Base-by-base conservation (phyloP, 2,113 vertebrate species). In the Cricetomys ansorgei region DNA sequence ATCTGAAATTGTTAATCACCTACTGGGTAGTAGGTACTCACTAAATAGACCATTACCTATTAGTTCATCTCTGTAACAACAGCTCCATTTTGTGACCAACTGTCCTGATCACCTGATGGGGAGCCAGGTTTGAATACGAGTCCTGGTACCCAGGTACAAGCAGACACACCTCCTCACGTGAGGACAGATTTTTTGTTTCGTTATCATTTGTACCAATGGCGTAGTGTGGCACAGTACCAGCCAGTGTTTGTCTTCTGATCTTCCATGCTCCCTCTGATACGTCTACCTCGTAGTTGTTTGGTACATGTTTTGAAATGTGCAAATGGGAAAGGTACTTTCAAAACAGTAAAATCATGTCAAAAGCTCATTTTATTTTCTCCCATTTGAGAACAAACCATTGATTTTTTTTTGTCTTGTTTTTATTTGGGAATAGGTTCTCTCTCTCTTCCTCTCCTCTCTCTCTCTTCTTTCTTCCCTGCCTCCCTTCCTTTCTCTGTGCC, bases 361-460 rank as follows among this genome's bases (percentile, higher is more conserved):
- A 88, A 96, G 96, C 90, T 96, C 94, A 50, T 92, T 93, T 97
- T 73, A 11, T 97, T 95, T 97, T 98, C 70, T 97, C 62, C 37
- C 93, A 65, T 95, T 94, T 96, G 80, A 97, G 11, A 95, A 89
- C 13, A 29, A 94, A 15, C 93, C 89, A n/a, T 31, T 31, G 87
- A 55, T 27, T 59, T 59, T 80, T 53, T n/a, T 76, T 97, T 97
- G 83, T 80, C 97, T 97, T 97, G 87, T 64, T 96, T 72, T 92
- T 85, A 45, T 93, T 97, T 89, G 29, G 34, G 12, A 97, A 96
- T 70, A 57, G 23, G 29, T 89, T 97, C 17, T 95, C 16, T 85
- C 27, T 70, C 88, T 69, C 5, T 45, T 7, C 59, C 79, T 64
- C 16, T 76, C 29, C 29, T 64, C 81, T 80, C 17, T 81, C 34